Evolutionary conservation across 2,797 vertebrate genomes (phyloP), one percentile per base, ranked within the genome.

Genomic region (Menidia menidia): DNA sequence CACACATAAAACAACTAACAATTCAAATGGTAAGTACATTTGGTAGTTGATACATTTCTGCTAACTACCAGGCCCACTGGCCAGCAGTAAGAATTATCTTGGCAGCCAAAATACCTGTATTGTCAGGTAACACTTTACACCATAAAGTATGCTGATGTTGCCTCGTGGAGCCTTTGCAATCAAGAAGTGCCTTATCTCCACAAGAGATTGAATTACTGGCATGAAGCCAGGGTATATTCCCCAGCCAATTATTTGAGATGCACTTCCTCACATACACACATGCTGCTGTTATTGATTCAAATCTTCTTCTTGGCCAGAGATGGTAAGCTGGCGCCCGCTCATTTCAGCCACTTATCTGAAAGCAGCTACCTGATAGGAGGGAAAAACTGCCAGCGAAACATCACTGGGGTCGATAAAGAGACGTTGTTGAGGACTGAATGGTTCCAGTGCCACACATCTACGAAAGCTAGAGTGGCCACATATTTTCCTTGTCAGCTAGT

Each of bases 281-380:
- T 63, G 41, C 41, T 31, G 42, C 61, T 72, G 39, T 64, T 88
- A 89, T 89, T 88, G 89, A 92, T 82, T 75, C 35, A 59, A 75
- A 56, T 64, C 65, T 73, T 85, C 67, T 43, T 64, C 42, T 70
- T 70, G 70, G 80, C 48, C 73, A 64, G 65, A 82, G 68, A 87
- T 72, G 73, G 51, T 48, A 10, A 83, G 57, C 78, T 86, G 86
- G 85, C 73, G 75, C 84, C 86, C 31, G 16, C 48, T 81, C 48
- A 62, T 73, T 84, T 88, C 60, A 68, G 67, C 52, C 71, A 87
- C 80, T 90, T 73, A 85, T 84, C 60, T 75, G 60, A 84, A 82
- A 86, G 75, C 60, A 64, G 79, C 71, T 48, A 86, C 70, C 70
- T 77, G 71, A 87, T 81, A 68, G 55, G 58, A 19, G 59, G 19